Percentiles rank a stretch among this genome's conserved stretches.
These are phyloP conservation scores for Timandra comae DNA, from an alignment of 2,888 invertebrate species.

Conservation along the genomic window DNA sequence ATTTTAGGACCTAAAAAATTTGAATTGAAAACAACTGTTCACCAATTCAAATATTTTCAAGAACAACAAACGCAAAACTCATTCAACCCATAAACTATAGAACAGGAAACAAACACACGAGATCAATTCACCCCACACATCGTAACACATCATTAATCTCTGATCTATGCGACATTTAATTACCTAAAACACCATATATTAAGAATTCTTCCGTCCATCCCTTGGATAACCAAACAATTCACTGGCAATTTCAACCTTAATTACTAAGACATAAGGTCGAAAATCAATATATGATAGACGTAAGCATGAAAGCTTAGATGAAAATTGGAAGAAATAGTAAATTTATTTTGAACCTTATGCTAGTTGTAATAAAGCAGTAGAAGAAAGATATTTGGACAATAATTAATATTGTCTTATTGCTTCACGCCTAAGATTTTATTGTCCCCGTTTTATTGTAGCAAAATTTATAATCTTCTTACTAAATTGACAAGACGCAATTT, in stretches of 20 bases:
- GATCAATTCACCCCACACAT: constrained; percentile 40
- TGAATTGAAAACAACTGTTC: too few species aligned
- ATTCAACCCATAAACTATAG: not conserved
- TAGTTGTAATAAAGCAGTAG: constrained; percentile 19
- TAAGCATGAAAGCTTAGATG: too few species aligned
- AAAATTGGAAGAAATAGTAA: too few species aligned
- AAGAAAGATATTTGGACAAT: constrained; percentile 23
- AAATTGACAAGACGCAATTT: too few species aligned
- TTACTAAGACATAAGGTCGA: not conserved
- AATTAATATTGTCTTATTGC: constrained; percentile 73
- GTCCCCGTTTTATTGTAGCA: constrained; percentile 31
- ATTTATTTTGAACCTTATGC: constrained; percentile 16
- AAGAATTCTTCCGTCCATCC: constrained; percentile 64
- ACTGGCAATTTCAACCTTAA: constrained; percentile 11
- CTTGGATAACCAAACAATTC: constrained; percentile 38
- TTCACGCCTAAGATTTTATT: constrained; percentile 75
- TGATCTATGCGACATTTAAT: constrained; percentile 77
- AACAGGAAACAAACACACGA: constrained; percentile 27
- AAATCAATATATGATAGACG: not conserved
- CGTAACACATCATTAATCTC: constrained; percentile 76
- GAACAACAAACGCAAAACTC: too few species aligned
- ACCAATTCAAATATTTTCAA: too few species aligned
- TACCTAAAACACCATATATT: constrained; percentile 77
- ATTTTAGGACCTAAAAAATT: too few species aligned
- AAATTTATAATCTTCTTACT: constrained; percentile 7